A percentile compares a stretch with the other conserved stretches of the same genome.
phyloP scores from a whole-genome alignment of 2,113 vertebrate genomes.

The Camelus dromedarius region DNA sequence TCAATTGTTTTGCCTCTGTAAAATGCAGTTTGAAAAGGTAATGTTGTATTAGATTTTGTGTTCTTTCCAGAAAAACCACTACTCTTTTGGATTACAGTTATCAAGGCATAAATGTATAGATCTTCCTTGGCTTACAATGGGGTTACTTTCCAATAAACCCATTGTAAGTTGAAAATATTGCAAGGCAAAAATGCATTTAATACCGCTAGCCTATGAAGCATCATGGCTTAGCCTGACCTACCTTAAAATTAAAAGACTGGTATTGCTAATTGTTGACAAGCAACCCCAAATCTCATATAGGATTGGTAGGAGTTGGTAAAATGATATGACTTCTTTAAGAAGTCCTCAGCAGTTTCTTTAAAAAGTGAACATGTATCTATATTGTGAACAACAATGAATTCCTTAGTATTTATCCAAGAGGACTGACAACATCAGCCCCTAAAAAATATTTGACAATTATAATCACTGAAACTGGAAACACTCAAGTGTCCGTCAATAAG shows the following conservation, averaged over 20 bases:
- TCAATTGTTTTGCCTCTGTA: neutral
- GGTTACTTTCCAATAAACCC: neutral
- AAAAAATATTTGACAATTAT: neutral
- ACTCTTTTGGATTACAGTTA: conserved; percentile 11
- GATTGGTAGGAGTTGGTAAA: neutral
- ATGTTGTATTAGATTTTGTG: neutral
- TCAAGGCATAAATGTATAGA: conserved; percentile 26
- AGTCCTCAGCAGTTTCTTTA: neutral
- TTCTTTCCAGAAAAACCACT: conserved; percentile 29
- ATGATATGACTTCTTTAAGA: neutral
- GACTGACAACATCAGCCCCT: neutral
- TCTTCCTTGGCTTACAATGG: neutral
- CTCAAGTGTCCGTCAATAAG: neutral
- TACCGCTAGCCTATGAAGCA: no score
- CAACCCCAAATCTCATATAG: neutral
- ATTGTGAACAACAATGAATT: neutral
- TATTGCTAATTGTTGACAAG: neutral
- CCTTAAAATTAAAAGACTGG: neutral
- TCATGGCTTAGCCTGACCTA: neutral
- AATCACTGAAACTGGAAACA: neutral
- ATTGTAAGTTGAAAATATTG: neutral
- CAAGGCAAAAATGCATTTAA: neutral
- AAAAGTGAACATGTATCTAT: neutral
- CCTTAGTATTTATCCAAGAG: neutral
- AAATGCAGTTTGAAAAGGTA: neutral